Percentiles rank a stretch among this genome's conserved stretches.
These are phyloP conservation scores for Blennius ocellaris DNA, from an alignment of 2,113 vertebrate species.

Conservation along the genomic window DNA sequence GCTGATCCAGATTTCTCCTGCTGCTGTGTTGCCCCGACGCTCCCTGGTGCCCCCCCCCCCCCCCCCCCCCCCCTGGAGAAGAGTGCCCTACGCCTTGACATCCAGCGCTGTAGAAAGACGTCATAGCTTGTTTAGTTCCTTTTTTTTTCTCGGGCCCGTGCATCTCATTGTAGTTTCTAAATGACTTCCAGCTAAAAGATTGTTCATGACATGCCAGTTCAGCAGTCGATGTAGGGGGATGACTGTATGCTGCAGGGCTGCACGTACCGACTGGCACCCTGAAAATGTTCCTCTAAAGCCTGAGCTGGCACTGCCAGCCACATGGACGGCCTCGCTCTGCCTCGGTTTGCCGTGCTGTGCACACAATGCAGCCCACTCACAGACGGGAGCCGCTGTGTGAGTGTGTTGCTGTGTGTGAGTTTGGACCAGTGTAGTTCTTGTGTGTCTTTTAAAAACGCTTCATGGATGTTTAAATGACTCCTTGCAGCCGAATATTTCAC, in stretches of 20 bases:
- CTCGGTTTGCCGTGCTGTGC: constrained; percentile 56
- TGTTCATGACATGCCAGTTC: neutral
- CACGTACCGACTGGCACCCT: constrained; percentile 36
- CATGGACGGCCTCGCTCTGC: constrained; percentile 37
- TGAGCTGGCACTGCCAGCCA: constrained; percentile 64
- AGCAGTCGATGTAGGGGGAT: neutral
- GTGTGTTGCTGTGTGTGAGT: neutral
- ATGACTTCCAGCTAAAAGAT: too few species aligned
- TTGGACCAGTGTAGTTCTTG: too few species aligned
- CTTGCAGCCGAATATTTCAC: too few species aligned
- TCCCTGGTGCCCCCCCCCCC: too few species aligned
- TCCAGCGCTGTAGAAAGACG: neutral
- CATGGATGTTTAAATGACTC: too few species aligned
- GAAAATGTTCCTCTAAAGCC: constrained; percentile 48
- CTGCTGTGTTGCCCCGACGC: too few species aligned
- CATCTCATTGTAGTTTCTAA: neutral
- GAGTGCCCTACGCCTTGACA: too few species aligned
- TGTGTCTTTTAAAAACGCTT: too few species aligned
- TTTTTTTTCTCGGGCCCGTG: neutral
- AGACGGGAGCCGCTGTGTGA: constrained; percentile 36
- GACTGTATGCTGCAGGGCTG: constrained; percentile 10
- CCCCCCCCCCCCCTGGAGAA: too few species aligned
- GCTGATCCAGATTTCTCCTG: too few species aligned
- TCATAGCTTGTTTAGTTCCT: neutral
- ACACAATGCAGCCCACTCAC: constrained; percentile 69